Base-by-base conservation (phyloP, 2,888 invertebrate genomes). In the Dorcus hopei region DNA sequence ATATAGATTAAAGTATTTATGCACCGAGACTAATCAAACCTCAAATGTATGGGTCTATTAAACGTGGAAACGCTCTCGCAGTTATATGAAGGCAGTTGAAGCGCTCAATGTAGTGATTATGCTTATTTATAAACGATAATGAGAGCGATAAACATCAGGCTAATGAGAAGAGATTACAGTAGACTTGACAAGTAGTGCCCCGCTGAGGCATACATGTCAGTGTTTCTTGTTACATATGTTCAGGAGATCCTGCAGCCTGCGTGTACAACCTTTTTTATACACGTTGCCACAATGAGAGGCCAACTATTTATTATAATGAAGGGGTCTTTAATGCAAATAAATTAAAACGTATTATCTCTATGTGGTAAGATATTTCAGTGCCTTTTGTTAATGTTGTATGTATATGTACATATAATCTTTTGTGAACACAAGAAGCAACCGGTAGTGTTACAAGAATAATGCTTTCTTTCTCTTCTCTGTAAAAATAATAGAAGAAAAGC, bases 121-220 rank as follows among this genome's bases (percentile, higher is more conserved):
- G 38, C 51, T 52, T 62, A 60, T 62, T 60, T 58, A 61, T 59
- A 61, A 49, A 55, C 59, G 57, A 61, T 63, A 63, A 63, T 59
- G 61, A 53, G 61, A 57, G 58, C 57, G 63, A 63, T 63, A 63
- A 55, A 58, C 57, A 63, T 63, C 63, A 54, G 54, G 55, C 61
- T 63, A 63, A 63, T 63, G 61, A 63, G 63, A 58, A 59, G 59
- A 53, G 59, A 61, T 59, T 58, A 56, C 57, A 48, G 61, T 52
- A 45, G 57, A 61, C 61, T 42, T 61, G 57, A 54, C 57, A 57
- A 57, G 59, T 52, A 54, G 48, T 50, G 40, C 56, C 63, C 63
- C 45, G 63, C 63, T 58, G 63, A 40, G 63, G 52, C 51, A 49
- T 49, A 38, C 57, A 52, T 57, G 57, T 57, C 57, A 57, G 57